These are phyloP conservation scores for Poicephalus gulielmi DNA, from an alignment of 2,113 vertebrate species.

Conservation along the genomic window DNA sequence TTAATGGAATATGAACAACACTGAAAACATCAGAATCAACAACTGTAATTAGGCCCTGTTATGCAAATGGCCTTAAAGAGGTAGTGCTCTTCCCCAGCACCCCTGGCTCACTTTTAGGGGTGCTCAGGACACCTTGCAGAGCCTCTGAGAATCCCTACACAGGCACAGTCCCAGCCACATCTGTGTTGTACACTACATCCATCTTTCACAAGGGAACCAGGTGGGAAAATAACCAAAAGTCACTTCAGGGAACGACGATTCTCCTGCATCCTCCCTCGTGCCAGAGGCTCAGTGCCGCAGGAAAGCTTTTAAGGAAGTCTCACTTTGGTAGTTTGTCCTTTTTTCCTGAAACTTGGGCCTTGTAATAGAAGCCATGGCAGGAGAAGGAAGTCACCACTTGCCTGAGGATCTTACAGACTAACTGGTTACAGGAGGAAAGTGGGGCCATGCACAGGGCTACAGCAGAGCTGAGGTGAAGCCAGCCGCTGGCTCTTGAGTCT, in stretches of 20 bases:
- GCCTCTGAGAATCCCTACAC: background rate
- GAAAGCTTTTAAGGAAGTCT: constrained; percentile 17
- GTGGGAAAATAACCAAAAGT: background rate
- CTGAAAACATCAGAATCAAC: constrained; percentile 52
- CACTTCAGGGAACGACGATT: background rate
- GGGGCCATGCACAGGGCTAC: rapidly evolving
- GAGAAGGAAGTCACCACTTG: background rate
- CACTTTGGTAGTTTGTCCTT: background rate
- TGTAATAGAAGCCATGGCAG: background rate
- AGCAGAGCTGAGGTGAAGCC: background rate
- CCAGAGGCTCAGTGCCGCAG: background rate
- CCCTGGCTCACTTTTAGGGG: background rate
- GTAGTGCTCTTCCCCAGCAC: background rate
- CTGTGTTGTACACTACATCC: background rate
- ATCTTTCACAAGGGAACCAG: background rate
- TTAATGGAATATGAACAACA: constrained; percentile 68
- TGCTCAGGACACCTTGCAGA: background rate
- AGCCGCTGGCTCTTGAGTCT: background rate
- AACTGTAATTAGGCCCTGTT: constrained; percentile 54
- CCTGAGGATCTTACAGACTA: background rate
- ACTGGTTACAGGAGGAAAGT: background rate
- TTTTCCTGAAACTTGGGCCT: background rate
- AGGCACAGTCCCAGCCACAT: background rate
- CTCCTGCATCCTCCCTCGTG: background rate
- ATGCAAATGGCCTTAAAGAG: constrained; percentile 60